phyloP scores from a whole-genome alignment of 2,888 invertebrate species.

The Listrodromus nycthemerus region DNA sequence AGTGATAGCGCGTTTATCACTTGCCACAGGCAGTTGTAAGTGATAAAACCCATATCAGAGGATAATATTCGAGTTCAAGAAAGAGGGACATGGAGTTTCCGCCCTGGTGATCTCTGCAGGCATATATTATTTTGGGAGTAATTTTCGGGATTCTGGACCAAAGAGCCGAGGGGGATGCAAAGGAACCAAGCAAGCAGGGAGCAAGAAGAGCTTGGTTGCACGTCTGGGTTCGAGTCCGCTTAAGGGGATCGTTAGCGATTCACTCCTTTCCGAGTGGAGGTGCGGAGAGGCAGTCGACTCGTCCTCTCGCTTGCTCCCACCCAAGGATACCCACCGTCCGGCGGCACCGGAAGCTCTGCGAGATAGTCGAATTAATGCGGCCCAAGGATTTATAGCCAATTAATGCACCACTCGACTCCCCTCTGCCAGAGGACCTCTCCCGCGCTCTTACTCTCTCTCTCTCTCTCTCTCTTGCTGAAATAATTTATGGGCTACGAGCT shows the following conservation, averaged over 20 bases:
- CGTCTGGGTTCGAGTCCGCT: conserved; percentile 60
- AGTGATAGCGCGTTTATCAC: no score
- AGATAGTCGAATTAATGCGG: conserved; percentile 80
- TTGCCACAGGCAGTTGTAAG: no score
- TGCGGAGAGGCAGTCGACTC: conserved; percentile 23
- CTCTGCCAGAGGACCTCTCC: conserved; percentile 34
- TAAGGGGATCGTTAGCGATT: conserved; percentile 74
- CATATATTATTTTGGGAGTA: conserved; percentile 41
- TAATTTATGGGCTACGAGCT: conserved; percentile 70
- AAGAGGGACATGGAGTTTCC: neutral
- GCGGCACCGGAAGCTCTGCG: conserved; percentile 71
- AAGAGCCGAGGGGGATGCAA: conserved; percentile 16
- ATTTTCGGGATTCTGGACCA: conserved; percentile 36
- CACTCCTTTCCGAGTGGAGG: conserved; percentile 59
- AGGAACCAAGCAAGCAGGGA: neutral
- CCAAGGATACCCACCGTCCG: conserved; percentile 47
- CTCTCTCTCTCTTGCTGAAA: conserved; percentile 63
- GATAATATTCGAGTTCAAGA: neutral
- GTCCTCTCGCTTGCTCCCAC: neutral
- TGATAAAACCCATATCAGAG: no score
- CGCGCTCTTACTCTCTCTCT: neutral
- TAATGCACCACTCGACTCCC: conserved; percentile 76
- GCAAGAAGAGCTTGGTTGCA: conserved; percentile 42
- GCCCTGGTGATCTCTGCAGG: neutral
- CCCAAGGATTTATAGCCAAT: conserved; percentile 79